Evolutionary conservation across 2,888 invertebrate genomes (phyloP).

Genomic region (Drosophila putrida): DNA sequence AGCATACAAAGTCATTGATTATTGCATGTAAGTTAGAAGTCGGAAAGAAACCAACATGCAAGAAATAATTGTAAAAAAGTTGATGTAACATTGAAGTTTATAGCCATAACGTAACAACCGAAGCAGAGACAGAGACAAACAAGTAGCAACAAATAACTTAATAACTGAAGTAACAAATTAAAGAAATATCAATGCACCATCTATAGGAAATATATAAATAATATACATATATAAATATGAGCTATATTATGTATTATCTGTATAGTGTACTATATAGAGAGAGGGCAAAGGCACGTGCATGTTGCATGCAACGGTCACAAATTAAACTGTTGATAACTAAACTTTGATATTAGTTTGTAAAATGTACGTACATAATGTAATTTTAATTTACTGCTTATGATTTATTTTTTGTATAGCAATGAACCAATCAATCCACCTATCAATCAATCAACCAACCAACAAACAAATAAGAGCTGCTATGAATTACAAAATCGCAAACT

Average conservation of each 20-base stretch:
- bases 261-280: conserved; percentile 46
- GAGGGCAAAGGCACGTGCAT: conserved; percentile 72
- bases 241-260: conserved; percentile 46
- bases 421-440: conserved; percentile 32
- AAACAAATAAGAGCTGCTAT: conserved; percentile 15
- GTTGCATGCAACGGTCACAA: conserved; percentile 72
- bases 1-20: conserved; percentile 74
- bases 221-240: conserved; percentile 24
- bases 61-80: conserved; percentile 30
- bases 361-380: conserved; percentile 68
- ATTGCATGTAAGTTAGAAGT: conserved; percentile 65
- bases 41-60: conserved; percentile 4
- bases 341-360: conserved; percentile 84
- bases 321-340: conserved; percentile 84
- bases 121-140: conserved; percentile 24
- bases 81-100: conserved; percentile 39
- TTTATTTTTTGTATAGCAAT: conserved; percentile 50
- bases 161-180: conserved; percentile 2
- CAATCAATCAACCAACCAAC: conserved; percentile 16
- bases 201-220: conserved; percentile 34
- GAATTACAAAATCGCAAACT: conserved; percentile 9
- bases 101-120: conserved; percentile 57
- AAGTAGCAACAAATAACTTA: conserved; percentile 14
- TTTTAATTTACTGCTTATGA: conserved; percentile 71
- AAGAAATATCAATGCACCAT: conserved; percentile 41